phyloP scores from a whole-genome alignment of 1,140 invertebrate genomes.

The Dreissena rostriformis region DNA sequence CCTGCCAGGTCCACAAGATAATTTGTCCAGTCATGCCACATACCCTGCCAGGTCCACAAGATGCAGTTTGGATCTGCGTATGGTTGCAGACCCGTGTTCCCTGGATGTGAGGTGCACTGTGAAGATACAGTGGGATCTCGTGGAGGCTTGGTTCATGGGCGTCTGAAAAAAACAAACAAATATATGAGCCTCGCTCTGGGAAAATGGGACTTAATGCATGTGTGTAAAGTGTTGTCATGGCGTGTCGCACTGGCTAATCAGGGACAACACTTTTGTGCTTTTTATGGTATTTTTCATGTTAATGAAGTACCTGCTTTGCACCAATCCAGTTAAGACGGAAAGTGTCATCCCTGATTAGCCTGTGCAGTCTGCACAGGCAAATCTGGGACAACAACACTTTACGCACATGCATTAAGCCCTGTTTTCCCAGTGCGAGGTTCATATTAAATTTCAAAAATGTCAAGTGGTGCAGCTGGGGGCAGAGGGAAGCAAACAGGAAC shows the following conservation, averaged over 20 bases:
- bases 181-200: not conserved
- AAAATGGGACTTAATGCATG: not conserved
- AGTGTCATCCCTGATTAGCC: no score
- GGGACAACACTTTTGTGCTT: not conserved
- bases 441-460: no score
- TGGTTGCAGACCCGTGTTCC: slow-evolving; percentile 81
- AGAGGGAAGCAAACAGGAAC: not conserved
- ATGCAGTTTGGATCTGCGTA: slow-evolving; percentile 85
- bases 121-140: slow-evolving; percentile 87
- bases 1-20: no score
- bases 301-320: no score
- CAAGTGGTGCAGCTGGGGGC: no score
- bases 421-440: no score
- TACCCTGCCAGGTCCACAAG: slow-evolving; percentile 87
- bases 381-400: no score
- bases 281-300: not conserved
- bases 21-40: slow-evolving; percentile 11
- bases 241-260: not conserved
- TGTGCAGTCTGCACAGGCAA: no score
- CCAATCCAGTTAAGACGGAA: no score
- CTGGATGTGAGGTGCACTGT: slow-evolving; percentile 84
- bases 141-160: slow-evolving; percentile 86
- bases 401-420: no score
- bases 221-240: not conserved
- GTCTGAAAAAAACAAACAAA: slow-evolving; percentile 81